Percentiles rank a stretch among this genome's conserved stretches.
Conservation (phyloP, 2,888 invertebrate genomes). For the Lochmaea crataegi region DNA sequence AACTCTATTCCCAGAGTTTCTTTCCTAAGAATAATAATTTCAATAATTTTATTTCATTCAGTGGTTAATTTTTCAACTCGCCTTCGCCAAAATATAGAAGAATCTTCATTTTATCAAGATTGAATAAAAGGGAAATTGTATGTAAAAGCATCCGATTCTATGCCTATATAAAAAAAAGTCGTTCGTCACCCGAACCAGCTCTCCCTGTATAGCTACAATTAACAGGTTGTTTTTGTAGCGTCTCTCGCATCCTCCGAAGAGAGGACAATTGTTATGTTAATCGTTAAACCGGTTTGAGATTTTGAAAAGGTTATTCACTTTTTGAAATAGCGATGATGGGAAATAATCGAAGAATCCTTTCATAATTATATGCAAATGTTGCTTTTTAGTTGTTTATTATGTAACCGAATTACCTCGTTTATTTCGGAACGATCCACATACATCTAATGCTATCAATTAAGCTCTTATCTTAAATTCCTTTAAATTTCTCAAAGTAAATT, state of each 20-base stretch:
- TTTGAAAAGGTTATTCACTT: constrained; percentile 65
- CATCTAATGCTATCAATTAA: constrained; percentile 48
- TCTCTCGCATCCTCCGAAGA: constrained; percentile 50
- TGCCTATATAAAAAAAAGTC: constrained; percentile 2
- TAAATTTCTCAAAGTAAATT: constrained; percentile 35
- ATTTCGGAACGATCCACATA: constrained; percentile 53
- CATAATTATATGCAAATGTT: constrained; percentile 56
- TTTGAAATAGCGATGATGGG: constrained; percentile 59
- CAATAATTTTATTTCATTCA: too few species aligned
- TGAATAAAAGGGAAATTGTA: constrained; percentile 2
- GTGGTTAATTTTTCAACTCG: neutral
- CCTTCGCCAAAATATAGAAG: neutral
- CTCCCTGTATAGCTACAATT: constrained; percentile 58
- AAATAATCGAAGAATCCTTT: constrained; percentile 49
- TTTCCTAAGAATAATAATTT: too few species aligned
- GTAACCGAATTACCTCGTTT: constrained; percentile 59
- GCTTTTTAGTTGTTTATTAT: constrained; percentile 55
- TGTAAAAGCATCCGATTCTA: neutral
- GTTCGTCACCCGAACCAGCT: constrained; percentile 26
- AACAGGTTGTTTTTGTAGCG: constrained; percentile 64
- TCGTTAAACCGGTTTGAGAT: constrained; percentile 63
- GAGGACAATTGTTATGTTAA: constrained; percentile 66
- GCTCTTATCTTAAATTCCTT: constrained; percentile 43
- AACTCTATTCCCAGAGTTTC: too few species aligned
- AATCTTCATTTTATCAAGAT: neutral